phyloP scores from a whole-genome alignment of 2,888 invertebrate species.

The Aricia artaxerxes region DNA sequence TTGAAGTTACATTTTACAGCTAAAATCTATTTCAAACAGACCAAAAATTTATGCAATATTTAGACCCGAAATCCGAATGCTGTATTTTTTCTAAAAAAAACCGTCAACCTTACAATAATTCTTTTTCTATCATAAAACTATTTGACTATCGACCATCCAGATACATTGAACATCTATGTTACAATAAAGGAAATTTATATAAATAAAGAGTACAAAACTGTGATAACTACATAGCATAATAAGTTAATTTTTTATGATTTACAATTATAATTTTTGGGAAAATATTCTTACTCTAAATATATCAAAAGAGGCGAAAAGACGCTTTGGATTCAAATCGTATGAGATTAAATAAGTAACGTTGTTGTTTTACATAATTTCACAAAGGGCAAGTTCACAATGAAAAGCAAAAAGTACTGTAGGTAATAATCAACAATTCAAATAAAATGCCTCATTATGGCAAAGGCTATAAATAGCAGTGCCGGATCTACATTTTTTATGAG shows the following conservation, averaged over 20 bases:
- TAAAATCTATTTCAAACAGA: not conserved
- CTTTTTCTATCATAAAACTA: not conserved
- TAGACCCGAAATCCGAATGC: not conserved
- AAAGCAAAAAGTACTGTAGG: not conserved
- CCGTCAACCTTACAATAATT: not conserved
- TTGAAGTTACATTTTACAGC: not conserved
- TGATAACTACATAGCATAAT: constrained; percentile 8
- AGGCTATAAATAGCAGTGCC: too few relatives aligned
- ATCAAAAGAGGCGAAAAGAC: not conserved
- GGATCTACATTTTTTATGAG: too few relatives aligned
- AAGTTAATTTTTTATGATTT: not conserved
- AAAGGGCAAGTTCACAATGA: not conserved
- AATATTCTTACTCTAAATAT: constrained; percentile 34
- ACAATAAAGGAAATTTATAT: constrained; percentile 2
- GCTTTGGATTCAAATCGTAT: constrained; percentile 6
- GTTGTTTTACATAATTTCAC: not conserved
- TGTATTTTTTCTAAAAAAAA: not conserved
- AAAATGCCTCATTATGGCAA: too few relatives aligned
- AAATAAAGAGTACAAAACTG: not conserved
- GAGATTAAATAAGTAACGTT: not conserved
- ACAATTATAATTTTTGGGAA: constrained; percentile 17
- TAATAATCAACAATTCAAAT: too few relatives aligned
- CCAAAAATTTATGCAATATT: not conserved
- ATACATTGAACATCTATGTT: constrained; percentile 17
- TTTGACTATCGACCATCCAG: constrained; percentile 22